A percentile compares a stretch with the other conserved stretches of the same genome.
Conservation (phyloP, 2,797 vertebrate species). For the Spinus olivaceus region DNA sequence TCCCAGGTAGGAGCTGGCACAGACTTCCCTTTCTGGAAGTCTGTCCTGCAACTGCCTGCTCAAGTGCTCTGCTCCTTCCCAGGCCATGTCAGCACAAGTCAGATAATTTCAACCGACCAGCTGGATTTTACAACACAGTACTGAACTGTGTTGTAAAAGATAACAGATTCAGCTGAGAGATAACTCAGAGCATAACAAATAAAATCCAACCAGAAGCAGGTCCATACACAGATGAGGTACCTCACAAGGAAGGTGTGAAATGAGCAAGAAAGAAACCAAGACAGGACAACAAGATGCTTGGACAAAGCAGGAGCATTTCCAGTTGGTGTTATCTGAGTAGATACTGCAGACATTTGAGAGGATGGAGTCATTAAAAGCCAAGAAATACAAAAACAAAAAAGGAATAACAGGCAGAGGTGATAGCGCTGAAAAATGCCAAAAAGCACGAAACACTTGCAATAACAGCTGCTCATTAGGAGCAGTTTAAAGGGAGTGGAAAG, state of each 20-base stretch:
- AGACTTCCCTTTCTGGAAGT: neutral
- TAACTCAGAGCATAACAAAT: neutral
- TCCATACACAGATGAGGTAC: neutral
- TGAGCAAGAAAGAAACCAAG: neutral
- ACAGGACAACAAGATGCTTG: neutral
- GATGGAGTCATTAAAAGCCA: neutral
- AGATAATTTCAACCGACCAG: neutral
- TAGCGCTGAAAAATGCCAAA: neutral
- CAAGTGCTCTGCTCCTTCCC: neutral
- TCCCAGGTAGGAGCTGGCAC: neutral
- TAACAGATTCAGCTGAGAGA: neutral
- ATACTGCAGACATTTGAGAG: neutral
- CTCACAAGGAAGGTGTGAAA: neutral
- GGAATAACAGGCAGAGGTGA: neutral
- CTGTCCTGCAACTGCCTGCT: neutral
- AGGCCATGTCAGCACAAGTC: fast-evolving
- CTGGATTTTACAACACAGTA: neutral
- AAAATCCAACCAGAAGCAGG: neutral
- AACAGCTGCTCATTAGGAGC: neutral
- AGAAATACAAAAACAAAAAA: neutral
- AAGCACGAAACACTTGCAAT: fast-evolving
- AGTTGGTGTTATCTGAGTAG: neutral
- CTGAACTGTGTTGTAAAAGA: neutral
- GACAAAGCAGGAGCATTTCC: neutral
- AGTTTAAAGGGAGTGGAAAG: neutral